These are phyloP conservation scores for Grallaria varia DNA, from an alignment of 2,113 vertebrate species.

Conservation along the genomic window DNA sequence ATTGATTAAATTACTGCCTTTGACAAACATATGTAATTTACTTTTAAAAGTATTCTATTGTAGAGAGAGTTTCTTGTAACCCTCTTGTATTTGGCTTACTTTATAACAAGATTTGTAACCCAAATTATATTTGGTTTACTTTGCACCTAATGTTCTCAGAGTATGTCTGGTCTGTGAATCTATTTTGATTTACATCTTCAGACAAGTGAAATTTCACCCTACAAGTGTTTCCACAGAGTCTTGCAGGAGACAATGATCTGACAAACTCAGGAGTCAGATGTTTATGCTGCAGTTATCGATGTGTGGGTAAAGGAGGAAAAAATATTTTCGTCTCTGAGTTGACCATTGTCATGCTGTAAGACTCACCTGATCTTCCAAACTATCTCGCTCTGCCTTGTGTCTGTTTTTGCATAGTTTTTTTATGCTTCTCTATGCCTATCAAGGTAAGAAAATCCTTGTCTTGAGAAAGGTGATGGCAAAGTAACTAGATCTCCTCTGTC, in stretches of 20 bases:
- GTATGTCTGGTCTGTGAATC: not conserved
- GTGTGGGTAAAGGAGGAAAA: not conserved
- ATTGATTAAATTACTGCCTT: not conserved
- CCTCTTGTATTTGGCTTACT: not conserved
- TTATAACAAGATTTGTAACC: not conserved
- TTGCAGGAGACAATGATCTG: not conserved
- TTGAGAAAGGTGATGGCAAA: not conserved
- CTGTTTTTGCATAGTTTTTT: not conserved
- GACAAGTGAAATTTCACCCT: not conserved
- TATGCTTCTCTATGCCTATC: not conserved
- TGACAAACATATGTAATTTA: not conserved
- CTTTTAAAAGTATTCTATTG: not conserved
- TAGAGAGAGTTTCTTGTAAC: not conserved
- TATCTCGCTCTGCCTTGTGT: not conserved
- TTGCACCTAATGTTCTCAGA: not conserved
- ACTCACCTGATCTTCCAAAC: not conserved
- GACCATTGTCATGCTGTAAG: not conserved
- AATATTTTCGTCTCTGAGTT: not conserved
- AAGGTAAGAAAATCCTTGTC: not conserved
- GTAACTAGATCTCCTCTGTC: not conserved
- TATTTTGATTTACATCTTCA: not conserved
- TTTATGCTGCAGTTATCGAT: not conserved
- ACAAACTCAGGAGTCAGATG: not conserved
- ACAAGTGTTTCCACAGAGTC: not conserved
- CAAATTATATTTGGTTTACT: not conserved